These are phyloP conservation scores for Lordiphosa clarofinis DNA, from an alignment of 1,140 invertebrate genomes.

Conservation along the genomic window DNA sequence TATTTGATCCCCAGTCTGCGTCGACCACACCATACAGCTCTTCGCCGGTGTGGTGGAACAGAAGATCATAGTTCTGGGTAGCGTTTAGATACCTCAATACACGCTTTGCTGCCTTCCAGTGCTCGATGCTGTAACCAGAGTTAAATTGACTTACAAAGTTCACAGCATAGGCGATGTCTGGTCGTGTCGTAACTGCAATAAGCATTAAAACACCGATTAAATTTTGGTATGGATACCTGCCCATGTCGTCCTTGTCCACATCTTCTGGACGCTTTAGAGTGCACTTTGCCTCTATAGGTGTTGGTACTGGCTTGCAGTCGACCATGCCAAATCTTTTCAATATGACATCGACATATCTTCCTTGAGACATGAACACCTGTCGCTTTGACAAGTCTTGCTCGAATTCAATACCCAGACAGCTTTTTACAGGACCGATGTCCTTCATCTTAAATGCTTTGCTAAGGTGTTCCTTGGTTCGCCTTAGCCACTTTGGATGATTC, in stretches of 20 bases:
- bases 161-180: constrained; percentile 3
- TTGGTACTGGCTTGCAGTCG: constrained; percentile 14
- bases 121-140: not conserved
- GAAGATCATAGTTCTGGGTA: too few relatives aligned
- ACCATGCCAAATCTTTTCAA: constrained; percentile 22
- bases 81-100: too few relatives aligned
- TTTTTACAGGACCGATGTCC: constrained; percentile 1
- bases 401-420: not conserved
- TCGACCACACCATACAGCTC: too few relatives aligned
- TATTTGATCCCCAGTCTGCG: too few relatives aligned
- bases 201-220: constrained; percentile 33
- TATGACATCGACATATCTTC: constrained; percentile 9
- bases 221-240: constrained; percentile 20
- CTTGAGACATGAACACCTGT: constrained; percentile 1
- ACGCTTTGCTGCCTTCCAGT: constrained; percentile 12
- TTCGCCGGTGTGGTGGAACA: too few relatives aligned
- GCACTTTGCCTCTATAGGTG: too few relatives aligned
- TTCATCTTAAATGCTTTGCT: constrained; percentile 11
- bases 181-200: constrained; percentile 21
- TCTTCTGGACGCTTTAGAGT: not conserved
- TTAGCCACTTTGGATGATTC: constrained; percentile 19
- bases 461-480: not conserved
- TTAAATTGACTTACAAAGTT: constrained; percentile 13
- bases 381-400: not conserved
- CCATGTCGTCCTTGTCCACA: constrained; percentile 5